Conservation (phyloP, 1,140 invertebrate genomes). For the Orchestia grillus region DNA sequence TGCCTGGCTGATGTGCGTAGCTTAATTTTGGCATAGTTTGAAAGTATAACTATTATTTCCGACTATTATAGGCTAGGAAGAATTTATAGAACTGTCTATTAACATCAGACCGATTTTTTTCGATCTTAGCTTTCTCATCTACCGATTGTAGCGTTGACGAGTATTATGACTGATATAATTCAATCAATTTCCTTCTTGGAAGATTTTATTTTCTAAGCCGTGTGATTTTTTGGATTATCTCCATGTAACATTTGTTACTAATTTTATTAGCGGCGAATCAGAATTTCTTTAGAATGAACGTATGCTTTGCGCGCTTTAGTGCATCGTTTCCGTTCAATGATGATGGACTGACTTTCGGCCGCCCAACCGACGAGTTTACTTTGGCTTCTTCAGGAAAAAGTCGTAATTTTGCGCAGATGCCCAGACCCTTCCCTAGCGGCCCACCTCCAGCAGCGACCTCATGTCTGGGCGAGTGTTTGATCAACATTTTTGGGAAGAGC, state of each 20-base stretch:
- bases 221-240: neutral
- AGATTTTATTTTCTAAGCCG: no score
- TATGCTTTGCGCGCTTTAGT: neutral
- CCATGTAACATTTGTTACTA: neutral
- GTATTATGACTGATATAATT: neutral
- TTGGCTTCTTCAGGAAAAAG: neutral
- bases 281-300: neutral
- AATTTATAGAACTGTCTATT: neutral
- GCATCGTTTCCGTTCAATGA: neutral
- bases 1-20: no score
- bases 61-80: no score
- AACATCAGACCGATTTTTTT: neutral
- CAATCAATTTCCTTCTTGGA: neutral
- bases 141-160: neutral
- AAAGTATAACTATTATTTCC: no score
- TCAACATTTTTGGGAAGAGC: neutral
- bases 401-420: constrained; percentile 19
- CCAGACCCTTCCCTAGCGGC: neutral
- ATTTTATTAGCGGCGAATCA: neutral
- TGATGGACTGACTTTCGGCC: neutral
- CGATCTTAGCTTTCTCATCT: neutral
- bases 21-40: no score
- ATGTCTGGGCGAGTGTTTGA: neutral
- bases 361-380: constrained; percentile 18
- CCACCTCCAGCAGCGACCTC: neutral